phyloP scores from a whole-genome alignment of 1,140 invertebrate species.

The Linepithema humile region DNA sequence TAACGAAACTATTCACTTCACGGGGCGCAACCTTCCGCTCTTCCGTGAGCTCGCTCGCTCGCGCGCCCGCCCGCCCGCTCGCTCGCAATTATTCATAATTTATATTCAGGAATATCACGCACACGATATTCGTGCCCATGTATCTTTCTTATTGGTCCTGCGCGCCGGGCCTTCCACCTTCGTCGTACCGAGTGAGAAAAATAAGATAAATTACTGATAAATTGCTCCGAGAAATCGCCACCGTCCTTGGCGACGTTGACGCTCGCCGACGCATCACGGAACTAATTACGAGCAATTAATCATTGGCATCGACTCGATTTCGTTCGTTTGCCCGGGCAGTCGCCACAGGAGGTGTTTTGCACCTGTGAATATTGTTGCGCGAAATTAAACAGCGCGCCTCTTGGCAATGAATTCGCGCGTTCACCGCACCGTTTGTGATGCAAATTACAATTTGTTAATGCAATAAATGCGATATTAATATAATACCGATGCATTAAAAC shows the following conservation, averaged over 20 bases:
- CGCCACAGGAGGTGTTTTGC: not conserved
- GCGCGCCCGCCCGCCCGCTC: not conserved
- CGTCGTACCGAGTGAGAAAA: slow-evolving; percentile 14
- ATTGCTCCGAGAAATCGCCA: slow-evolving; percentile 48
- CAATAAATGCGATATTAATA: not conserved
- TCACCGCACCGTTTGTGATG: too few species aligned
- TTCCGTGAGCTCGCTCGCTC: too few species aligned
- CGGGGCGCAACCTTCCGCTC: slow-evolving; percentile 1
- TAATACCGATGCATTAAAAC: not conserved
- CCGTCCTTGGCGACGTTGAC: slow-evolving; percentile 19
- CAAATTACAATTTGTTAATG: not conserved
- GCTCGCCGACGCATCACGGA: slow-evolving; percentile 41
- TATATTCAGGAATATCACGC: slow-evolving; percentile 61
- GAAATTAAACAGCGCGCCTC: not conserved
- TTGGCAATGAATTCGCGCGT: not conserved
- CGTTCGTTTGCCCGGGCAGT: not conserved
- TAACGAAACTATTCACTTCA: slow-evolving; percentile 70
- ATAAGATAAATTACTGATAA: slow-evolving; percentile 68
- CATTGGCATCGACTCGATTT: slow-evolving; percentile 50
- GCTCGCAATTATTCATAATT: slow-evolving; percentile 69
- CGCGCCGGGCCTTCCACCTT: not conserved
- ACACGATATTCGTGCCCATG: slow-evolving; percentile 61
- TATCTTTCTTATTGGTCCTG: slow-evolving; percentile 58
- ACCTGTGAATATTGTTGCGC: not conserved
- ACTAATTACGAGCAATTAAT: slow-evolving; percentile 72